Base-by-base conservation (phyloP, 2,797 vertebrate species). In the Anolis apletophallus region DNA sequence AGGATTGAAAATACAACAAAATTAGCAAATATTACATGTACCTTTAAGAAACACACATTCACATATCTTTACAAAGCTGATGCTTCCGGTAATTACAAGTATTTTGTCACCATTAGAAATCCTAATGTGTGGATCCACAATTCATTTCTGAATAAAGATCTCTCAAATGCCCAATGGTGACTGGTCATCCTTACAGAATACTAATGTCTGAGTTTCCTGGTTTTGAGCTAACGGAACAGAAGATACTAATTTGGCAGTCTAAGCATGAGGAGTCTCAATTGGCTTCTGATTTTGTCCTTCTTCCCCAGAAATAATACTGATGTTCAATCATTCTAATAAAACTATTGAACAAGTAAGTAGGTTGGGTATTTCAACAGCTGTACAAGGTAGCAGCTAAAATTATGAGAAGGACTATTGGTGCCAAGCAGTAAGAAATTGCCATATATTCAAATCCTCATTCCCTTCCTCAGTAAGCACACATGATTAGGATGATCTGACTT, bases 1-100 rank as follows among this genome's bases (percentile, higher is more conserved):
- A 91, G 95, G 93, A 89, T 85, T 76, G 71, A 40, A 93, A 91
- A 89, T 29, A 88, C 88, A 50, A 52, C 85, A 80, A 87, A 11
- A 81, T 82, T 80, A 16, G 36, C 40, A 85, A 50, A 36, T 16
- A 34, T 8, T 36, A 52, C 34, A 81, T 59, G 3, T 23, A 16
- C 10, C 3, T 84, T 76, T 69, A 78, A 36, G 1, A 52, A 11
- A 54, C 26, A 1, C 5, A 0, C 40, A 84, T 21, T 72, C 32
- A 54, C 36, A 74, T 2, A 36, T 67, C 84, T n/a, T 1, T 55
- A n/a, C 32, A 72, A 2, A 34, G 34, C 19, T 29, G 21, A 32
- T 21, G 17, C 55, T 77, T 23, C 52, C 9, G 8, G 61, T 29
- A 29, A 9, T 29, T 64, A 64, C 32, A 55, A 80, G 64, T 57